Percentiles rank a stretch among this genome's conserved stretches.
Conservation (phyloP, 2,113 vertebrate species). For the Callionymus lyra region DNA sequence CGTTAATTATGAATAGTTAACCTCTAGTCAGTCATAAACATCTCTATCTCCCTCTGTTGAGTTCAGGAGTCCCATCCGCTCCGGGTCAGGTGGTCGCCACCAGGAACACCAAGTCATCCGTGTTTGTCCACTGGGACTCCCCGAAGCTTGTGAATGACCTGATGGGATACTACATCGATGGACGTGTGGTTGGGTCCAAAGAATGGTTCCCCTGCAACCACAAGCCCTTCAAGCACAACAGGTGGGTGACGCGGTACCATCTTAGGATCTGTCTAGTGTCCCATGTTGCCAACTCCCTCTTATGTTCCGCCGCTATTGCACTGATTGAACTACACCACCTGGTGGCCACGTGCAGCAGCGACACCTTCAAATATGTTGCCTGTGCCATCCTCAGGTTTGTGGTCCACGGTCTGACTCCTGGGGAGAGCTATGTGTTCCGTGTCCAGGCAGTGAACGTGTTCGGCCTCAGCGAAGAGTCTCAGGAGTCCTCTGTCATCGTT, state of each 20-base stretch:
- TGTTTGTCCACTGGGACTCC: slow-evolving; percentile 86
- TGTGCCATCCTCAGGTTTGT: slow-evolving; percentile 74
- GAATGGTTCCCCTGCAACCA: slow-evolving; percentile 86
- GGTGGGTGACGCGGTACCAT: slow-evolving; percentile 59
- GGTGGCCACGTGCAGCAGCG: background rate
- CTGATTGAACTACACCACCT: background rate
- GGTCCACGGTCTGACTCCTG: slow-evolving; percentile 81
- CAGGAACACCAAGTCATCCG: slow-evolving; percentile 87
- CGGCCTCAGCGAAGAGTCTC: slow-evolving; percentile 86
- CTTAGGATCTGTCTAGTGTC: background rate
- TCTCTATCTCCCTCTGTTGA: too few relatives aligned
- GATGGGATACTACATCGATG: slow-evolving; percentile 91
- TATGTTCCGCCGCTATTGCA: background rate
- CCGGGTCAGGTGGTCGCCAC: slow-evolving; percentile 78
- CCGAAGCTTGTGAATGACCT: slow-evolving; percentile 76
- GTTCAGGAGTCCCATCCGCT: slow-evolving; percentile 78
- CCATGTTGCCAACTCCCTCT: background rate
- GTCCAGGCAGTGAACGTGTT: slow-evolving; percentile 86
- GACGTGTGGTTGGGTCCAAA: slow-evolving; percentile 74
- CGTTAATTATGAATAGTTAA: too few relatives aligned
- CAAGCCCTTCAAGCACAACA: slow-evolving; percentile 85
- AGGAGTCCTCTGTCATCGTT: slow-evolving; percentile 79
- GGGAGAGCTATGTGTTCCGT: slow-evolving; percentile 84
- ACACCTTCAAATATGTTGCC: background rate
- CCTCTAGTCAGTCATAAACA: too few relatives aligned